A percentile compares a stretch with the other conserved stretches of the same genome.
These are phyloP conservation scores for Periophthalmus modestus DNA, from an alignment of 2,113 vertebrate genomes.

Conservation along the genomic window DNA sequence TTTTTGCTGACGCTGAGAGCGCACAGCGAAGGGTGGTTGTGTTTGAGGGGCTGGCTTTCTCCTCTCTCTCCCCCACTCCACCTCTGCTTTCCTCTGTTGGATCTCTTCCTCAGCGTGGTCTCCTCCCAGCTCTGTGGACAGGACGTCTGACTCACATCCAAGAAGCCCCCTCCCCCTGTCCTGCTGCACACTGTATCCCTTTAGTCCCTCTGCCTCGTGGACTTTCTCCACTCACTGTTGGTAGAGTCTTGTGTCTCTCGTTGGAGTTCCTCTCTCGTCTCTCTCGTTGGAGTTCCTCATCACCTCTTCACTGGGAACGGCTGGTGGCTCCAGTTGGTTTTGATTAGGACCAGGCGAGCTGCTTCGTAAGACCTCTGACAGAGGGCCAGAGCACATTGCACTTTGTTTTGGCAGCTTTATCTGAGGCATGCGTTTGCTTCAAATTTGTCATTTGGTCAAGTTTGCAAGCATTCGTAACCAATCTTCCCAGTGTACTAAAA, in stretches of 20 bases:
- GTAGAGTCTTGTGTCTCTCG: constrained; percentile 21
- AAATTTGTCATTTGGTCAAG: constrained; percentile 49
- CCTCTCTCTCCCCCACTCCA: constrained; percentile 67
- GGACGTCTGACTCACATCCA: constrained; percentile 71
- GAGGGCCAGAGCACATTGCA: constrained; percentile 68
- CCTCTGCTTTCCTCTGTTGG: constrained; percentile 58
- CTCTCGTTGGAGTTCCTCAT: constrained; percentile 73
- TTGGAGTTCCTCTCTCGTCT: too few species aligned
- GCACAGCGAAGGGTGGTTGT: constrained; percentile 70
- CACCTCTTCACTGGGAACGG: constrained; percentile 78
- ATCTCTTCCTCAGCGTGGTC: constrained; percentile 76
- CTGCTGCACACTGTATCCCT: constrained; percentile 37
- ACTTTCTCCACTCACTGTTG: constrained; percentile 25
- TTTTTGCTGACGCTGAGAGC: constrained; percentile 87
- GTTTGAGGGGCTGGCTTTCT: constrained; percentile 70
- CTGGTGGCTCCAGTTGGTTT: constrained; percentile 86
- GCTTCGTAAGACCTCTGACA: constrained; percentile 79
- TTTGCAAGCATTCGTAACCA: constrained; percentile 55
- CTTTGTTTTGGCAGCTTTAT: constrained; percentile 68
- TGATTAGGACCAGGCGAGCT: constrained; percentile 94
- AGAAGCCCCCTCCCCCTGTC: constrained; percentile 55
- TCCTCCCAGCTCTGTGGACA: constrained; percentile 71
- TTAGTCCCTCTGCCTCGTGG: constrained; percentile 41
- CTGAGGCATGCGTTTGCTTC: constrained; percentile 39
- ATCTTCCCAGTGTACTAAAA: background rate